Percentiles rank a stretch among this genome's conserved stretches.
Conservation (phyloP, 2,888 invertebrate genomes). For the Venusia cambrica region DNA sequence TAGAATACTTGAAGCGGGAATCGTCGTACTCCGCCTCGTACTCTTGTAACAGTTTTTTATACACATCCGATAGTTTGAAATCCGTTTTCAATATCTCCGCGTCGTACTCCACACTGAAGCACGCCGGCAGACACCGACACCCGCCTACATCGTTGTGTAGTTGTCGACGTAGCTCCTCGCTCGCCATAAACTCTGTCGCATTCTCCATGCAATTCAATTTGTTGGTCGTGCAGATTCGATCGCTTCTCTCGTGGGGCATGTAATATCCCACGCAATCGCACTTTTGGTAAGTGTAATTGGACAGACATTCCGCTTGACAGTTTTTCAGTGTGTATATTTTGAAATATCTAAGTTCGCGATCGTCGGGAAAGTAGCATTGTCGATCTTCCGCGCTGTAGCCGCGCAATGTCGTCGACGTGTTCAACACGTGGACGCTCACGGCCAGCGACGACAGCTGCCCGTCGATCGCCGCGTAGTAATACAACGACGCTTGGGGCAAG, state of each 20-base stretch:
- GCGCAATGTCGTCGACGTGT: constrained; percentile 36
- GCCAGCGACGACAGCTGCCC: constrained; percentile 44
- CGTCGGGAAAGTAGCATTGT: constrained; percentile 46
- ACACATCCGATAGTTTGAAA: constrained; percentile 48
- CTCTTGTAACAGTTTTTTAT: no score
- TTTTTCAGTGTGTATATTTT: constrained; percentile 46
- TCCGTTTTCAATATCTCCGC: constrained; percentile 84
- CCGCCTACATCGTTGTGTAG: not conserved
- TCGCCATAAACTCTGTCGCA: constrained; percentile 8
- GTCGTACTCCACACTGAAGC: constrained; percentile 83
- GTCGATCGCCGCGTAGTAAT: constrained; percentile 26
- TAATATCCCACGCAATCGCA: constrained; percentile 46
- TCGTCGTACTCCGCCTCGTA: not conserved
- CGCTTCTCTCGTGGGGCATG: constrained; percentile 42
- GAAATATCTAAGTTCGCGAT: constrained; percentile 42
- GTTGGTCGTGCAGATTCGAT: constrained; percentile 11
- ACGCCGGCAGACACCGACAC: constrained; percentile 47
- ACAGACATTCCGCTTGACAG: constrained; percentile 47
- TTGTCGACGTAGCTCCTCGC: constrained; percentile 1
- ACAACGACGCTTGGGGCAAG: constrained; percentile 25
- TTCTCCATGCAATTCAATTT: not conserved
- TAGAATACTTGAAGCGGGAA: constrained; percentile 34
- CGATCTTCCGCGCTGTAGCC: constrained; percentile 36
- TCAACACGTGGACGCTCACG: constrained; percentile 39
- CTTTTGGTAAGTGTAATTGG: constrained; percentile 37